Evolutionary conservation across 2,888 invertebrate species (phyloP).

Genomic region (Heliconius erato): DNA sequence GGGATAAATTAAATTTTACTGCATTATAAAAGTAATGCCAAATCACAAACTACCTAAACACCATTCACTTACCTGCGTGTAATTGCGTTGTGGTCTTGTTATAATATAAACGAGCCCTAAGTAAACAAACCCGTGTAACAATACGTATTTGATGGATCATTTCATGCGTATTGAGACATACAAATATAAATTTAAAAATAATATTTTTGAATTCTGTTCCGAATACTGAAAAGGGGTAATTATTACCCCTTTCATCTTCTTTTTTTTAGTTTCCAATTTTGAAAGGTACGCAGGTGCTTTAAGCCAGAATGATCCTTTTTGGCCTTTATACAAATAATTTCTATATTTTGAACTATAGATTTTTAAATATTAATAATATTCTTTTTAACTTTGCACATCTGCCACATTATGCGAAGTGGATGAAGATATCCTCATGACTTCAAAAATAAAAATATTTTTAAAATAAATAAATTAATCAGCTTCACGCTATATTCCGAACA

Average conservation of each 20-base stretch:
- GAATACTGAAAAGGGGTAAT: neutral
- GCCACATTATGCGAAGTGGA: neutral
- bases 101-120: constrained; percentile 16
- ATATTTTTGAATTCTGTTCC: neutral
- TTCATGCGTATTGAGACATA: constrained; percentile 13
- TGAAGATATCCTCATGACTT: neutral
- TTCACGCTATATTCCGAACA: too few relatives aligned
- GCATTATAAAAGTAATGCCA: neutral
- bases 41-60: neutral
- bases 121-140: constrained; percentile 6
- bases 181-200: neutral
- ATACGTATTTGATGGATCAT: constrained; percentile 7
- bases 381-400: neutral
- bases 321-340: neutral
- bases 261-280: neutral
- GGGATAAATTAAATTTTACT: too few relatives aligned
- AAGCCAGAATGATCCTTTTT: neutral
- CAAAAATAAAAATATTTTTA: too few relatives aligned
- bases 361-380: constrained; percentile 10
- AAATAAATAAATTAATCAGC: too few relatives aligned
- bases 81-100: constrained; percentile 2
- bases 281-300: neutral
- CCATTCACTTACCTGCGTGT: constrained; percentile 16
- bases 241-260: constrained; percentile 4
- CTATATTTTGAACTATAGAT: neutral